phyloP scores from a whole-genome alignment of 37 sponge, comb jelly and placozoan genomes.

The Amphimedon queenslandica region DNA sequence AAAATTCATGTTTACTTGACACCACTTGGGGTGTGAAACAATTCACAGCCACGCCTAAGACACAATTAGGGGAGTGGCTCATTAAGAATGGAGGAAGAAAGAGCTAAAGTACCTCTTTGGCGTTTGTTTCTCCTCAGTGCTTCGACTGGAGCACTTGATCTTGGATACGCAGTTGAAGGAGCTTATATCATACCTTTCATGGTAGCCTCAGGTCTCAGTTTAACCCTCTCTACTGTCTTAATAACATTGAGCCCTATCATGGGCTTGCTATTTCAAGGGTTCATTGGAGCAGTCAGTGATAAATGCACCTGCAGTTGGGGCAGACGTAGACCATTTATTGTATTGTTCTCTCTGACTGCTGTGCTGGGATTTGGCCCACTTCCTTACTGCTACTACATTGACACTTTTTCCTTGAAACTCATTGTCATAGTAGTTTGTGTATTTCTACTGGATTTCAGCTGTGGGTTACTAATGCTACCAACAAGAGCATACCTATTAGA shows the following conservation, averaged over 20 bases:
- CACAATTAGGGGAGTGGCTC: no score
- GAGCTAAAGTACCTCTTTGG: neutral
- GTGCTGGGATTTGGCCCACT: neutral
- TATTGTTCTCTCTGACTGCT: neutral
- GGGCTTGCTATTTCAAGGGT: conserved; percentile 30
- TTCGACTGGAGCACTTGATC: conserved; percentile 7
- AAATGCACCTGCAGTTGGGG: conserved; percentile 39
- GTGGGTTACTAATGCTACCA: conserved; percentile 10
- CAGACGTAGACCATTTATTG: conserved; percentile 37
- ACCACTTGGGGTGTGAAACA: no score
- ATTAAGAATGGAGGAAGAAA: neutral
- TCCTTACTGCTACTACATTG: conserved; percentile 5
- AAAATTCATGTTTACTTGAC: no score
- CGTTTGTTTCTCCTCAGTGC: conserved; percentile 10
- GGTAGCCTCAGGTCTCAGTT: conserved; percentile 2
- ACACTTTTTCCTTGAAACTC: neutral
- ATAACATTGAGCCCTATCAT: conserved; percentile 32
- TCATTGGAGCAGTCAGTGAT: conserved; percentile 36
- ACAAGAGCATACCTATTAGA: conserved; percentile 33
- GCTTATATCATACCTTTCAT: conserved; percentile 18
- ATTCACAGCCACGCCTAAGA: no score
- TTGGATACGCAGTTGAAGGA: conserved; percentile 24
- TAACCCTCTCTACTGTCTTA: conserved; percentile 2
- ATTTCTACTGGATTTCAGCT: conserved; percentile 13
- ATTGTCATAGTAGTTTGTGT: neutral